These are phyloP conservation scores for Atherinosoma microstoma DNA, from an alignment of 2,797 vertebrate genomes.

Conservation along the genomic window DNA sequence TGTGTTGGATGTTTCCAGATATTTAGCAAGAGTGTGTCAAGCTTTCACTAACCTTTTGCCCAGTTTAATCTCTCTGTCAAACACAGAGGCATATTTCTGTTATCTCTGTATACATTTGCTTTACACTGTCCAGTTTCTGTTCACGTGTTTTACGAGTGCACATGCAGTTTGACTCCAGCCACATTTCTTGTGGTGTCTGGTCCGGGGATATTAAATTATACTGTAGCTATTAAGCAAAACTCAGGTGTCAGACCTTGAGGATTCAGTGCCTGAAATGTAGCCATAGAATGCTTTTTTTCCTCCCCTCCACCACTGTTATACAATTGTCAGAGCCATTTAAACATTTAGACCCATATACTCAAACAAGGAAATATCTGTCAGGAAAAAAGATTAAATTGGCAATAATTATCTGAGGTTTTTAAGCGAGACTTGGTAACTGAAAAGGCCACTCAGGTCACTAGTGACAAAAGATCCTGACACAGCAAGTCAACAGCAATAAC, in stretches of 20 bases:
- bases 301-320: background rate
- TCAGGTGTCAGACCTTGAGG: slow-evolving; percentile 25
- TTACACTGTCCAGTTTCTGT: background rate
- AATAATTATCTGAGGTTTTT: background rate
- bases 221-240: slow-evolving; percentile 23
- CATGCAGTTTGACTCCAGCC: background rate
- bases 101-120: slow-evolving; percentile 24
- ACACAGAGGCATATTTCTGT: slow-evolving; percentile 21
- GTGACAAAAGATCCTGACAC: background rate
- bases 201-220: background rate
- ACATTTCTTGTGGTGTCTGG: background rate
- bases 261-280: slow-evolving; percentile 35
- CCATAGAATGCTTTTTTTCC: background rate
- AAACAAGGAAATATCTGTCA: background rate
- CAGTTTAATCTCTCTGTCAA: slow-evolving; percentile 24
- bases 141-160: background rate
- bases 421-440: background rate
- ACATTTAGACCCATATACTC: background rate
- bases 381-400: background rate
- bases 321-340: background rate
- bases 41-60: slow-evolving; percentile 32
- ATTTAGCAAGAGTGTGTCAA: slow-evolving; percentile 1
- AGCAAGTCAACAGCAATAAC: background rate
- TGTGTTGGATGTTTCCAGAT: slow-evolving; percentile 28
- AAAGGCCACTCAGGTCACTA: background rate